Percentiles rank a stretch among this genome's conserved stretches.
These are phyloP conservation scores for Plotosus lineatus DNA, from an alignment of 2,113 vertebrate species.

Conservation along the genomic window DNA sequence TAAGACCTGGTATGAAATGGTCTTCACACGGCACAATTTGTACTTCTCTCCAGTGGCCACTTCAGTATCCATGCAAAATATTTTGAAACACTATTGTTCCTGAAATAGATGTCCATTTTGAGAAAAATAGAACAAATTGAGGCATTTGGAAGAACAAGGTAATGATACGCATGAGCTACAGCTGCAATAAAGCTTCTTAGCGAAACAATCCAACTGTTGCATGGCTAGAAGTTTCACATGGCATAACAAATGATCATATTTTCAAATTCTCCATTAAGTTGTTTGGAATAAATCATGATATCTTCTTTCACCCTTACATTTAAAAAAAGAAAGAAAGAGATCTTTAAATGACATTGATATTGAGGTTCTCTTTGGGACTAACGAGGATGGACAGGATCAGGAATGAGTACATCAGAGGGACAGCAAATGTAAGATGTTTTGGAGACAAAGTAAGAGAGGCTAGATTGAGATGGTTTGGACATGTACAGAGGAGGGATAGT, in stretches of 20 bases:
- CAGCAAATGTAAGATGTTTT: no score
- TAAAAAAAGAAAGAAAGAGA: neutral
- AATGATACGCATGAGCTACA: conserved; percentile 35
- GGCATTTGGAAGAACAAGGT: conserved; percentile 28
- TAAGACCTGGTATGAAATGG: conserved; percentile 63
- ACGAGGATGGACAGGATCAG: no score
- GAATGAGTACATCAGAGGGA: no score
- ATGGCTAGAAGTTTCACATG: neutral
- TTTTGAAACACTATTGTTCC: conserved; percentile 43
- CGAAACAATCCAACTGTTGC: conserved; percentile 12
- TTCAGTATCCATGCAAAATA: conserved; percentile 39
- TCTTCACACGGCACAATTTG: conserved; percentile 42
- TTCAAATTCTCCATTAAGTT: conserved; percentile 1
- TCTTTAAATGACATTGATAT: neutral
- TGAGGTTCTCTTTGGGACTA: no score
- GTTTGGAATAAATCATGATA: neutral
- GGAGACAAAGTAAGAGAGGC: no score
- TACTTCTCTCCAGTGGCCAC: conserved; percentile 49
- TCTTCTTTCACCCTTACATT: neutral
- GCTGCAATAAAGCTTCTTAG: conserved; percentile 23
- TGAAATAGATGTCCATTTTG: conserved; percentile 42
- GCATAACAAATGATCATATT: conserved; percentile 1
- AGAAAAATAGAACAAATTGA: conserved; percentile 12
- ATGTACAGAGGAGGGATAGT: no score
- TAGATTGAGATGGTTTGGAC: no score